Base-by-base conservation (phyloP, 2,113 vertebrate species). In the Platanista minor region DNA sequence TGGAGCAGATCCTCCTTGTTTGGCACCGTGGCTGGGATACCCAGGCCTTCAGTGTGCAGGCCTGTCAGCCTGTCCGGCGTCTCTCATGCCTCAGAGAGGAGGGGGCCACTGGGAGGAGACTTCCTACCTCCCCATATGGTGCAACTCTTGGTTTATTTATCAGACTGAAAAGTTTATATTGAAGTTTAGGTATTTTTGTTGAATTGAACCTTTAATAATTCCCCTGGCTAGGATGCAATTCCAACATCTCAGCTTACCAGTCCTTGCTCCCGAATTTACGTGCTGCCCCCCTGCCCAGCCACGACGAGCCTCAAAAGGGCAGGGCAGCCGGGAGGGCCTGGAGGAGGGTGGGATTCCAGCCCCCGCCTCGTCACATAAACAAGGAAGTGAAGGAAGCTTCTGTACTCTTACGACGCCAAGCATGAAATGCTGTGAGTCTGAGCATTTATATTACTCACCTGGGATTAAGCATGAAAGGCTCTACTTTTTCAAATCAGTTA, bases 301-400 rank as follows among this genome's bases (percentile, higher is more conserved):
- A 12, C 14, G 15, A 13, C n/a, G n/a, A 94, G 62, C n/a, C 88
- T 96, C 81, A 82, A 54, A 87, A 81, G 23, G 41, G 41, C 69
- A 77, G 29, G 46, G 49, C 69, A 43, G 78, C 8, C 33, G 62
- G 80, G 94, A 46, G 25, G 94, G 39, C 57, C 29, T 43, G 62
- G 20, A 87, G 84, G 77, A 84, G 57, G 78, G 69, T 59, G 62
- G 80, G 85, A 54, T 87, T 94, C 96, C 87, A 14, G 21, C 87
- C 80, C 90, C 74, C 39, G 46, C 66, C 81, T 14, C 12, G 69
- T 95, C 85, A 49, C 20, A 84, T 94, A 96, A 95, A 95, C 87
- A 95, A 92, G 95, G 94, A 87, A 77, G 91, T 61, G 69, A 90
- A 81, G 85, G 90, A 36, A 49, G 66, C 36, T 67, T 94, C 89